Conservation (phyloP, 2,888 invertebrate genomes). For the Cantharis rufa region DNA sequence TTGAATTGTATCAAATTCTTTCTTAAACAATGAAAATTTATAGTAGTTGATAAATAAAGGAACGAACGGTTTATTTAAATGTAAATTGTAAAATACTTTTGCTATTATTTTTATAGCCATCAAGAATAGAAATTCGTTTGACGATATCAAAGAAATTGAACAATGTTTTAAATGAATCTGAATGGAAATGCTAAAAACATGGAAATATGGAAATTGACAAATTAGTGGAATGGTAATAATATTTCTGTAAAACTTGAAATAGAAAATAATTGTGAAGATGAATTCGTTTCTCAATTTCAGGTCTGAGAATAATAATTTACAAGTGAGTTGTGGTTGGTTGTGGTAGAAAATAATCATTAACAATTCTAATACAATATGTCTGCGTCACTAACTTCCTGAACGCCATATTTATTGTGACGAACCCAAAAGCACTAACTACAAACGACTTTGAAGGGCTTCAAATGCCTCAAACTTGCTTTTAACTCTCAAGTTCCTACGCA, state of each 20-base stretch:
- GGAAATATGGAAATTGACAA: neutral
- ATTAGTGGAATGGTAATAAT: neutral
- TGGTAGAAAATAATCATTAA: slow-evolving; percentile 45
- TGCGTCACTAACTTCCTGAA: slow-evolving; percentile 42
- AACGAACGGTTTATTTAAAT: neutral
- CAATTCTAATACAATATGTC: slow-evolving; percentile 44
- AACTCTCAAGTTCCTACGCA: slow-evolving; percentile 14
- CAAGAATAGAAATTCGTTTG: neutral
- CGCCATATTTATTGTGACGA: slow-evolving; percentile 39
- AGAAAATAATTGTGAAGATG: slow-evolving; percentile 15
- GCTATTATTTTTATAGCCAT: neutral
- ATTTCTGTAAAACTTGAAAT: slow-evolving; percentile 7
- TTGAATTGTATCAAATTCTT: neutral
- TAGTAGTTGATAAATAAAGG: neutral
- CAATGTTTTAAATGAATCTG: neutral
- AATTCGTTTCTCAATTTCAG: slow-evolving; percentile 20
- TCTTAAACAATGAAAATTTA: neutral
- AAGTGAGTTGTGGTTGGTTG: slow-evolving; percentile 39
- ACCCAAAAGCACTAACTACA: slow-evolving; percentile 33
- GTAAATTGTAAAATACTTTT: neutral
- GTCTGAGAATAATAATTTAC: slow-evolving; percentile 42
- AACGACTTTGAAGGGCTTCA: slow-evolving; percentile 25
- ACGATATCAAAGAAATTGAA: neutral
- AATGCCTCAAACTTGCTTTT: slow-evolving; percentile 12
- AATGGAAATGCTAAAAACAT: neutral